Conservation (phyloP, 2,888 invertebrate genomes). For the Volucella zonaria region DNA sequence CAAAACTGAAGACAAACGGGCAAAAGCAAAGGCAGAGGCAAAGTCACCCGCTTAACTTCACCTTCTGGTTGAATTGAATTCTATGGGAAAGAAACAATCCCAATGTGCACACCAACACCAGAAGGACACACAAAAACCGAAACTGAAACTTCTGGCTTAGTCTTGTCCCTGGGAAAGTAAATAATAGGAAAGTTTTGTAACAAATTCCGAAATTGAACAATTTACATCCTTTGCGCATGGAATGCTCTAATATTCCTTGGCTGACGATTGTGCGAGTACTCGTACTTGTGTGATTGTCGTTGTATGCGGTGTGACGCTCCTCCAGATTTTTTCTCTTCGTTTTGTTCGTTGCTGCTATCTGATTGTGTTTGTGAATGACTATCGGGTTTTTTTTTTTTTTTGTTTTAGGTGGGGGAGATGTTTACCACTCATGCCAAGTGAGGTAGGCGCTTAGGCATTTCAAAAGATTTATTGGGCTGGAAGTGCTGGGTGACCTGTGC, state of each 20-base stretch:
- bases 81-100: constrained; percentile 18
- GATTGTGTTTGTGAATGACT: constrained; percentile 14
- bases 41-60: constrained; percentile 42
- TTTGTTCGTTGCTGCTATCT: constrained; percentile 1
- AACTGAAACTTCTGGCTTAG: background rate
- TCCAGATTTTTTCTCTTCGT: constrained; percentile 2
- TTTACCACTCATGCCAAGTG: background rate
- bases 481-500: constrained; percentile 40
- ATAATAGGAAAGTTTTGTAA: constrained; percentile 57
- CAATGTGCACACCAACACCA: constrained; percentile 30
- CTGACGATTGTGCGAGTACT: background rate
- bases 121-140: constrained; percentile 37
- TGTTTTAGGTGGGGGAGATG: background rate
- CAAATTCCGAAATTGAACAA: constrained; percentile 60
- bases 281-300: background rate
- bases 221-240: constrained; percentile 63
- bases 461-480: constrained; percentile 33
- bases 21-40: constrained; percentile 9
- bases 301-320: constrained; percentile 1
- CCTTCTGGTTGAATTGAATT: constrained; percentile 48
- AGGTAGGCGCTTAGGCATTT: constrained; percentile 10
- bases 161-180: constrained; percentile 33
- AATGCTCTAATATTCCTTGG: constrained; percentile 25
- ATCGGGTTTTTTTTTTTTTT: background rate
- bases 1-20: background rate